These are phyloP conservation scores for Beris chalybata DNA, from an alignment of 2,888 invertebrate species.

Conservation along the genomic window DNA sequence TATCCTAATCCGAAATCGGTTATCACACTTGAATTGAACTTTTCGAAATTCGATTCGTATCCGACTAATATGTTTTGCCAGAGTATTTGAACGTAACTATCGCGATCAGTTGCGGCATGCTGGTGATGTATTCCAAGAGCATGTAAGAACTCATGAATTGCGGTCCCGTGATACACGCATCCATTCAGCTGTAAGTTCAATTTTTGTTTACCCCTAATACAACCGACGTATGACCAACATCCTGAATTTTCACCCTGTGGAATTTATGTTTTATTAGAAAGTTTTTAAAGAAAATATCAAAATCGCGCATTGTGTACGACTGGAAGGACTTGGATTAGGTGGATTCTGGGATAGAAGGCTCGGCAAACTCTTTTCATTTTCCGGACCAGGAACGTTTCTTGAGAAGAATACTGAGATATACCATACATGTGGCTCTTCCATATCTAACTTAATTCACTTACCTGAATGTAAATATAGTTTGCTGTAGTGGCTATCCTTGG, in stretches of 20 bases:
- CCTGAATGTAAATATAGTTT: constrained; percentile 16
- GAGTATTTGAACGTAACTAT: constrained; percentile 66
- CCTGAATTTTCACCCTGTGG: constrained; percentile 44
- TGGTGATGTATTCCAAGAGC: constrained; percentile 75
- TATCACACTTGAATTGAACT: constrained; percentile 60
- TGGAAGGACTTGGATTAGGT: background rate
- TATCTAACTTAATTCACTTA: background rate
- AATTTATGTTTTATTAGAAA: background rate
- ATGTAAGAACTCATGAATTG: constrained; percentile 73
- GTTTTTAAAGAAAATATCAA: background rate
- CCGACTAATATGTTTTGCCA: constrained; percentile 68
- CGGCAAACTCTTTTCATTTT: background rate
- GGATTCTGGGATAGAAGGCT: background rate
- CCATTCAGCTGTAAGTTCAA: constrained; percentile 56
- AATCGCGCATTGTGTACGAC: background rate
- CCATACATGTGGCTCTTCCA: background rate
- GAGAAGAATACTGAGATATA: background rate
- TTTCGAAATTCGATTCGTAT: constrained; percentile 56
- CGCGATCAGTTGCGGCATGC: constrained; percentile 71
- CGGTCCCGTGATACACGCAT: constrained; percentile 61
- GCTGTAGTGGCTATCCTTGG: background rate
- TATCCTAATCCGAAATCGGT: constrained; percentile 64
- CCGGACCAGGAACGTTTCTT: background rate
- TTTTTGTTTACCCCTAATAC: constrained; percentile 55
- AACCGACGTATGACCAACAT: constrained; percentile 59